phyloP scores from a whole-genome alignment of 1,140 invertebrate species.

The Ips typographus region DNA sequence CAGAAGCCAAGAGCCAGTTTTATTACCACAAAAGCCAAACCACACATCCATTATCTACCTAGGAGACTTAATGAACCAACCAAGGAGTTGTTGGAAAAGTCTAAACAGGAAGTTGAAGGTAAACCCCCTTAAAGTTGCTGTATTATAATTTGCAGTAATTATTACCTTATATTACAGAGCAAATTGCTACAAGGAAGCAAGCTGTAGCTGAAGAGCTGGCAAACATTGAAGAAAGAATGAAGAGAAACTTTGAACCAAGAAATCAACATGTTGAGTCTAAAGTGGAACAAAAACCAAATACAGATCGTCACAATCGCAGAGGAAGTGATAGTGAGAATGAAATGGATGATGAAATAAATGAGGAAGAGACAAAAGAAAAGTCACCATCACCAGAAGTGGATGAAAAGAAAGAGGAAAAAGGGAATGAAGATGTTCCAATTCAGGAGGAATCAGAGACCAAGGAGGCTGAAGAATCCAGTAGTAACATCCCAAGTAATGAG shows the following conservation, averaged over 20 bases:
- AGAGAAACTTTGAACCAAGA: constrained; percentile 43
- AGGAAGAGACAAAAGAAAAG: constrained; percentile 13
- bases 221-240: constrained; percentile 48
- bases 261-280: constrained; percentile 26
- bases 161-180: constrained; percentile 49
- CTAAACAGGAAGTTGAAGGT: constrained; percentile 59
- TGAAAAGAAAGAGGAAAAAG: constrained; percentile 6
- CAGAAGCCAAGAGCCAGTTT: constrained; percentile 78
- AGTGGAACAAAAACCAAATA: constrained; percentile 13
- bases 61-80: constrained; percentile 64
- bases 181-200: constrained; percentile 51
- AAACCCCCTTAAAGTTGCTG: constrained; percentile 37
- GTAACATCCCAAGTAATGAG: background rate
- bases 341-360: constrained; percentile 23
- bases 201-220: constrained; percentile 46
- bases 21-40: constrained; percentile 85
- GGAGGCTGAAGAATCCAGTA: background rate
- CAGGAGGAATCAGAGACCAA: background rate
- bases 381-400: constrained; percentile 14
- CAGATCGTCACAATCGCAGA: constrained; percentile 12
- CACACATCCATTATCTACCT: constrained; percentile 85
- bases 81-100: constrained; percentile 54
- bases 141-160: constrained; percentile 23
- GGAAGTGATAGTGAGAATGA: constrained; percentile 21
- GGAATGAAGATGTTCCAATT: constrained; percentile 10